Percentiles rank a stretch among this genome's conserved stretches.
phyloP scores from a whole-genome alignment of 2,797 vertebrate genomes.

The Epinephelus coioides region DNA sequence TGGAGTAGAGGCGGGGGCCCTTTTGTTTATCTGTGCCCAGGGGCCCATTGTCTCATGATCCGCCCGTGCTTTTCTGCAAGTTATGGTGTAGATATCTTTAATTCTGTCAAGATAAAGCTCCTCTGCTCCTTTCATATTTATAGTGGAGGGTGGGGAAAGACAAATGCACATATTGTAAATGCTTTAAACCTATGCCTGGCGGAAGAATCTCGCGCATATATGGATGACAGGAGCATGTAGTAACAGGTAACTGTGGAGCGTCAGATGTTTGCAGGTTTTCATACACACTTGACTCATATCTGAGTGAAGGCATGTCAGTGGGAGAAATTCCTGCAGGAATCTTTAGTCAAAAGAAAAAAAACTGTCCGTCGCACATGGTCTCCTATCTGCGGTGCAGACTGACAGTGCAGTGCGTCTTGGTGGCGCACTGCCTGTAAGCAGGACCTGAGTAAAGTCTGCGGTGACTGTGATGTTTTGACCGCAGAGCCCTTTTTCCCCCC shows the following conservation, averaged over 20 bases:
- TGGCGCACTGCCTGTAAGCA: conserved; percentile 12
- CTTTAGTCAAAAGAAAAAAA: background rate
- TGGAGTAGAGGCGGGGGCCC: no score
- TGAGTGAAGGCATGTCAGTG: background rate
- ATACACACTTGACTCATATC: background rate
- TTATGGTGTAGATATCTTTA: no score
- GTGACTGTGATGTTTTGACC: conserved; percentile 51
- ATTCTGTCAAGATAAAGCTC: no score
- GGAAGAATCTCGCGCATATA: no score
- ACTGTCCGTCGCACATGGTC: background rate
- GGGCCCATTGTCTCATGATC: no score
- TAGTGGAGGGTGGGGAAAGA: no score
- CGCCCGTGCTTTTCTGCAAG: no score
- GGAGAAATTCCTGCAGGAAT: background rate
- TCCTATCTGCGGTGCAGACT: background rate
- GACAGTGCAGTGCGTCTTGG: conserved; percentile 30
- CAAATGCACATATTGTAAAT: no score
- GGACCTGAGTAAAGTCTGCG: conserved; percentile 37
- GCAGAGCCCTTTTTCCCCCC: conserved; percentile 34
- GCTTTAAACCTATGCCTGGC: no score
- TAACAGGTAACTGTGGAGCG: background rate
- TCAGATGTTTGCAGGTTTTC: background rate
- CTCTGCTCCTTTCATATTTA: no score
- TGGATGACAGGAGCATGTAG: no score
- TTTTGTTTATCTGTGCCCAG: no score